Evolutionary conservation across 1,140 invertebrate genomes (phyloP), one percentile per base, ranked within the genome.

Genomic region (Drosophila littoralis): DNA sequence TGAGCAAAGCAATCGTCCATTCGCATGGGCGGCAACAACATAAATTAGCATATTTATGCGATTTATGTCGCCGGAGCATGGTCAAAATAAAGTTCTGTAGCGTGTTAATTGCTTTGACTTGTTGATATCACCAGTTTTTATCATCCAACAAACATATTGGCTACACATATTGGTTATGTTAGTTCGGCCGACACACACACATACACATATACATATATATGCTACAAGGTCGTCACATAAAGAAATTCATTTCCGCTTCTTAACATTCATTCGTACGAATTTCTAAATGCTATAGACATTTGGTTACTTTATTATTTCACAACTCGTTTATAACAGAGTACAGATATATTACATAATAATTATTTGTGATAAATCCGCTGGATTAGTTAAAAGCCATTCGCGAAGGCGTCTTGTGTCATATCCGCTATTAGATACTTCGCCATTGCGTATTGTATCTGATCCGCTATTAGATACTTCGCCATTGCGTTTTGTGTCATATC

Each of bases 11-110:
- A 69, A 74, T 45, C 5, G 17, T 43, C n/a, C 10, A 58, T 58
- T 55, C 48, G 35, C 35, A 68, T 68, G 57, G 65, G 57, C 55
- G 57, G 57, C 46, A 67, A 55, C 42, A 67, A 72, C 74, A 67
- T 66, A 64, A 79, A 79, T 79, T 79, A 79, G 50, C 77, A 79
- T 79, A 79, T 79, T 79, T 79, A 77, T 79, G 75, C 77, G 75
- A 79, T 71, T 79, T 79, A 79, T 76, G 73, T 79, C 59, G 72
- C 52, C 38, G 55, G 35, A 50, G 55, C 75, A 78, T 68, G 68
- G 61, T 57, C 77, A 79, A 68, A 28, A 50, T 45, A 65, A 48
- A 72, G 61, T 75, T 75, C 60, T 70, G 45, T 51, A 60, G 55
- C 36, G 73, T 76, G 76, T 72, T 76, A 79, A 79, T 79, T 79